Evolutionary conservation across 1,140 invertebrate genomes (phyloP).

Genomic region (Adoxophyes honmai): DNA sequence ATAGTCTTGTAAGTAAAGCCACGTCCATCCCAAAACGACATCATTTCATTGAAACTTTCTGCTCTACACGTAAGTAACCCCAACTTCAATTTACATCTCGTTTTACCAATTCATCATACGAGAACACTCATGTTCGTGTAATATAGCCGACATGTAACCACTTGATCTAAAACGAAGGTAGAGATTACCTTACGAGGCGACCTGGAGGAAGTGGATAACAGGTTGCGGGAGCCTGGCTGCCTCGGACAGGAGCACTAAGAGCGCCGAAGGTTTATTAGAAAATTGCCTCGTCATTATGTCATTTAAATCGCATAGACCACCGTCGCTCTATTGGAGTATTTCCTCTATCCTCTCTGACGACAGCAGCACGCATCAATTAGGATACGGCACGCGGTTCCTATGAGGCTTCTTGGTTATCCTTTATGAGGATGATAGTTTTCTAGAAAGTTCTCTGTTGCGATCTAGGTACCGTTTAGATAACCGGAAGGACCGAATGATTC

Average conservation of each 20-base stretch:
- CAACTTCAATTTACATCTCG: no score
- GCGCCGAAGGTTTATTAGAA: slow-evolving; percentile 76
- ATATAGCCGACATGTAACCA: no score
- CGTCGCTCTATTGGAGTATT: slow-evolving; percentile 74
- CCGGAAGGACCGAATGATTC: no score
- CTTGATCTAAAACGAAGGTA: no score
- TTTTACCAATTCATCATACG: no score
- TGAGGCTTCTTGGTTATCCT: slow-evolving; percentile 25
- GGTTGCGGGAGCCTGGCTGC: slow-evolving; percentile 54
- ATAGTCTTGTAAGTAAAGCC: no score
- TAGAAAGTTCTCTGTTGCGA: not conserved
- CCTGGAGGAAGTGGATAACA: slow-evolving; percentile 66
- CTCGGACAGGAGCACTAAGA: slow-evolving; percentile 63
- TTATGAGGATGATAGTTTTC: not conserved
- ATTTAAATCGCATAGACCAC: slow-evolving; percentile 77
- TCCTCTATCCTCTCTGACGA: slow-evolving; percentile 76
- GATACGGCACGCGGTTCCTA: slow-evolving; percentile 54
- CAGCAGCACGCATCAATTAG: slow-evolving; percentile 68
- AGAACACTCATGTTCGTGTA: no score
- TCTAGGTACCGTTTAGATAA: no score
- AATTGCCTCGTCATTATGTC: slow-evolving; percentile 76
- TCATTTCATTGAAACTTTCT: no score
- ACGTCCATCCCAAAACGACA: no score
- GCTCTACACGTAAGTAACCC: no score
- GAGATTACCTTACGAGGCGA: no score